phyloP scores from a whole-genome alignment of 2,113 vertebrate species.

The Zootoca vivipara region DNA sequence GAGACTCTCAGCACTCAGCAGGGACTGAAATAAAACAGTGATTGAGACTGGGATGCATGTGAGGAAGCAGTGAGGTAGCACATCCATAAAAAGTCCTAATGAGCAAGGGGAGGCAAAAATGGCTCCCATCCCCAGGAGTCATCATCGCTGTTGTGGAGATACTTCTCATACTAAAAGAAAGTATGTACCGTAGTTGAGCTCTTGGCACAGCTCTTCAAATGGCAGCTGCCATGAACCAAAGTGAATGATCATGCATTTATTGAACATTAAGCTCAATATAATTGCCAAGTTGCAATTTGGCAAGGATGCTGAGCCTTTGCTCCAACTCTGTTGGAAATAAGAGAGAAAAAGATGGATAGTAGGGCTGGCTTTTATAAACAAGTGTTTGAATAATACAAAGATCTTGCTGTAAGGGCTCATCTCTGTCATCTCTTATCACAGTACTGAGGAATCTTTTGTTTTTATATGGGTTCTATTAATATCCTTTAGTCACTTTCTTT shows the following conservation, averaged over 20 bases:
- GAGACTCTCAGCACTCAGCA: background rate
- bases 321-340: conserved; percentile 1
- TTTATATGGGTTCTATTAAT: conserved; percentile 17
- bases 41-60: background rate
- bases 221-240: conserved; percentile 14
- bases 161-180: background rate
- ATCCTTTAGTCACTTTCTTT: background rate
- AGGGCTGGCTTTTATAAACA: conserved; percentile 1
- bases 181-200: conserved; percentile 5
- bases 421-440: conserved; percentile 21
- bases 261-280: background rate
- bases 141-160: background rate
- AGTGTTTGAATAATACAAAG: background rate
- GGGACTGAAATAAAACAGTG: background rate
- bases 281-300: conserved; percentile 15
- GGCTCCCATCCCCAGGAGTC: background rate
- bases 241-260: conserved; percentile 2
- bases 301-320: background rate
- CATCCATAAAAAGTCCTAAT: background rate
- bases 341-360: background rate
- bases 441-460: background rate
- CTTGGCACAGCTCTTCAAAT: background rate
- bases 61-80: background rate
- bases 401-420: conserved; percentile 21
- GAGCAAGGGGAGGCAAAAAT: background rate